These are phyloP conservation scores for Centruroides vittatus DNA, from an alignment of 1,140 invertebrate species.

Conservation along the genomic window DNA sequence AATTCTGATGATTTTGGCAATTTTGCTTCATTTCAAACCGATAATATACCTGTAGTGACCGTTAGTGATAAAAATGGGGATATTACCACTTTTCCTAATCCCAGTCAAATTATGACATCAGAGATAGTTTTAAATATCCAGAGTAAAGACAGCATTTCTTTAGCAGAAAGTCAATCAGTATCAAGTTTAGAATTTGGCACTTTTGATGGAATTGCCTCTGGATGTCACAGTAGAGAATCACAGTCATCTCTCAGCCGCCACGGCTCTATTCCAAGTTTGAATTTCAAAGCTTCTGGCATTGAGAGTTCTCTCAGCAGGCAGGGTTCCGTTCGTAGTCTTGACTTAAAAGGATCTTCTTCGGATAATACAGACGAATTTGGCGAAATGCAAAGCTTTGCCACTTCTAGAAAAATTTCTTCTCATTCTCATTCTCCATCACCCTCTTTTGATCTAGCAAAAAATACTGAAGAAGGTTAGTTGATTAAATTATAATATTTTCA, in stretches of 20 bases:
- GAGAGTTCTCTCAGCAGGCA: slow-evolving; percentile 31
- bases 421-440: slow-evolving; percentile 7
- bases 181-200: slow-evolving; percentile 33
- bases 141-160: slow-evolving; percentile 16
- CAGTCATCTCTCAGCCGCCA: slow-evolving; percentile 29
- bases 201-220: slow-evolving; percentile 21
- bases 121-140: neutral
- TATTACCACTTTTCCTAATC: no score
- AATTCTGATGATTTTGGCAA: slow-evolving; percentile 40
- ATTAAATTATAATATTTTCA: no score
- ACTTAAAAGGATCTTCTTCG: slow-evolving; percentile 27
- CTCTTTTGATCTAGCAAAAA: neutral
- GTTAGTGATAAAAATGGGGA: no score
- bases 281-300: slow-evolving; percentile 32
- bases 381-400: slow-evolving; percentile 1
- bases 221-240: slow-evolving; percentile 17
- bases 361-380: slow-evolving; percentile 28
- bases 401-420: neutral
- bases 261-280: slow-evolving; percentile 35
- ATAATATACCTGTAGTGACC: slow-evolving; percentile 23
- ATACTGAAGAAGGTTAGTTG: neutral
- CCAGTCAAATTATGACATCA: no score
- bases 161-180: slow-evolving; percentile 29
- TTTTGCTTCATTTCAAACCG: slow-evolving; percentile 23
- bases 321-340: slow-evolving; percentile 35